A percentile compares a stretch with the other conserved stretches of the same genome.
Evolutionary conservation across 1,140 invertebrate genomes (phyloP).

Genomic region (Drosophila kohkoa): DNA sequence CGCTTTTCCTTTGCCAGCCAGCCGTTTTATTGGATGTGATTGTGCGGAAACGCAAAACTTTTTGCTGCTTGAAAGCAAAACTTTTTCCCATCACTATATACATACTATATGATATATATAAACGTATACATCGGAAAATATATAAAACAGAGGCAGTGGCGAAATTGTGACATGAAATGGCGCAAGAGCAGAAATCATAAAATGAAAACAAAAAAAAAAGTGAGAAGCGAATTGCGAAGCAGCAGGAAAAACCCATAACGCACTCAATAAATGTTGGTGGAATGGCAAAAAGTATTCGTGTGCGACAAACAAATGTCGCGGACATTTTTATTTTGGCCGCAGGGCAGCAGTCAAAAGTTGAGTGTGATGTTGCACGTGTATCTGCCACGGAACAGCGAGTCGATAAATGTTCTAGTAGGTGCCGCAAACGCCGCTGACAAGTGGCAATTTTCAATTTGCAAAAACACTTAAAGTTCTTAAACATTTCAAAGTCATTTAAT

Average conservation of each 20-base stretch:
- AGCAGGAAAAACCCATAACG: slow-evolving; percentile 66
- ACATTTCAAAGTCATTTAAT: not conserved
- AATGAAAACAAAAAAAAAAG: slow-evolving; percentile 32
- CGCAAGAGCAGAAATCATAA: slow-evolving; percentile 70
- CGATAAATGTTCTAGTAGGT: slow-evolving; percentile 11
- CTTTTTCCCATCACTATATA: slow-evolving; percentile 45
- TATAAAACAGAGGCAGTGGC: slow-evolving; percentile 64
- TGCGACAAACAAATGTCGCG: slow-evolving; percentile 61
- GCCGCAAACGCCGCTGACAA: slow-evolving; percentile 1
- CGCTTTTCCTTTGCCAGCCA: slow-evolving; percentile 54
- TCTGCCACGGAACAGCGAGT: slow-evolving; percentile 14
- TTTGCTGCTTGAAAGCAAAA: slow-evolving; percentile 57
- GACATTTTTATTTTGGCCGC: slow-evolving; percentile 40
- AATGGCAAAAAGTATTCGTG: slow-evolving; percentile 43
- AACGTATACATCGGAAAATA: slow-evolving; percentile 13
- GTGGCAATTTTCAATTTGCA: slow-evolving; percentile 54
- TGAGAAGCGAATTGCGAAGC: slow-evolving; percentile 30
- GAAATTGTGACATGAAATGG: slow-evolving; percentile 78
- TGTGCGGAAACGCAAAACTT: slow-evolving; percentile 79
- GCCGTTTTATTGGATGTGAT: slow-evolving; percentile 82
- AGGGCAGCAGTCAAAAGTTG: slow-evolving; percentile 44
- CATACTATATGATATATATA: slow-evolving; percentile 31
- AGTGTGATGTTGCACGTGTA: slow-evolving; percentile 6
- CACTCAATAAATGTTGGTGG: slow-evolving; percentile 72
- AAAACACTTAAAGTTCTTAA: slow-evolving; percentile 24